Percentiles rank a stretch among this genome's conserved stretches.
These are phyloP conservation scores for Lamproptera curius DNA, from an alignment of 2,888 invertebrate species.

Conservation along the genomic window DNA sequence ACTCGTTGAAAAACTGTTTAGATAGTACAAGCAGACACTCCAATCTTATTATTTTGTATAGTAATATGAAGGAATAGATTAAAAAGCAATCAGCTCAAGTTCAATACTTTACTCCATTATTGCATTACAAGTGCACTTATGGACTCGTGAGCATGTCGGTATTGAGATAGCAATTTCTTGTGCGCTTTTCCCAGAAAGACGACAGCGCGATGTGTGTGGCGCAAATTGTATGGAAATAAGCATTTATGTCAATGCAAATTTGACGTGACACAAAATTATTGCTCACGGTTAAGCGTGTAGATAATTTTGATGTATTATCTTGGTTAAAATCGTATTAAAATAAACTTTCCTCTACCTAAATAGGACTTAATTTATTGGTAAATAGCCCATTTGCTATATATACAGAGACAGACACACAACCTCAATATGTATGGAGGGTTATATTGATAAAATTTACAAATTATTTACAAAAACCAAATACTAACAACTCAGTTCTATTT, in stretches of 20 bases:
- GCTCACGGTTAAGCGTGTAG: constrained; percentile 9
- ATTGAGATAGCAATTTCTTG: constrained; percentile 32
- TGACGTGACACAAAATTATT: constrained; percentile 26
- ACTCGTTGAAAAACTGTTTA: not conserved
- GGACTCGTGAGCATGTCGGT: constrained; percentile 25
- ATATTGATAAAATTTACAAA: too few species aligned
- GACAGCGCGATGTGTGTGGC: constrained; percentile 56
- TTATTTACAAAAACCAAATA: too few species aligned
- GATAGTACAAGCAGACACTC: too few species aligned
- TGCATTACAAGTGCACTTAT: constrained; percentile 24
- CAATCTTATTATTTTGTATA: not conserved
- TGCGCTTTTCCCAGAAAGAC: constrained; percentile 38
- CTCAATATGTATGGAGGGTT: too few species aligned
- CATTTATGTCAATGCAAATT: constrained; percentile 42
- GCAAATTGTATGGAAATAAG: constrained; percentile 69
- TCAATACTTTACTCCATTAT: constrained; percentile 21
- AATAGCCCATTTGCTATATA: too few species aligned
- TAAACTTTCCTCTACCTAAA: too few species aligned
- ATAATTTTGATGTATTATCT: constrained; percentile 27
- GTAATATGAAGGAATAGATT: not conserved
- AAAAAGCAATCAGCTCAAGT: too few species aligned
- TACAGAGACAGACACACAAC: too few species aligned
- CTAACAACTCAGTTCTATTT: too few species aligned
- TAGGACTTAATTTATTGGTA: too few species aligned
- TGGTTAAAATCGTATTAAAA: too few species aligned